These are phyloP conservation scores for Chondrosia reniformis DNA, from an alignment of 37 sponge, comb jelly and placozoan genomes.

Conservation along the genomic window DNA sequence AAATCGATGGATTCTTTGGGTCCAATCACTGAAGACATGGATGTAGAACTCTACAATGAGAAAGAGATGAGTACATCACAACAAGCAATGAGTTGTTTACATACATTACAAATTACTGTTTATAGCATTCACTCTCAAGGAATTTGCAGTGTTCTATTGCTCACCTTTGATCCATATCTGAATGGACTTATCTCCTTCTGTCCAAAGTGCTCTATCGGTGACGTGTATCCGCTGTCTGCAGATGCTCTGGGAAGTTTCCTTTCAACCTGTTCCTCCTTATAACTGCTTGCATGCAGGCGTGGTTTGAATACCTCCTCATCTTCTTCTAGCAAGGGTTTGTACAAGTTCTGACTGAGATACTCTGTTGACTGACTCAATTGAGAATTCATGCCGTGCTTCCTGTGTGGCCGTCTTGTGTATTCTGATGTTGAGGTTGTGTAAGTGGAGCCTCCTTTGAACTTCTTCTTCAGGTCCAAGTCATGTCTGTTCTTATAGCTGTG, in stretches of 20 bases:
- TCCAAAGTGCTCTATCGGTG: background rate
- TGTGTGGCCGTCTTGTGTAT: slow-evolving; percentile 46
- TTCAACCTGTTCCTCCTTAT: background rate
- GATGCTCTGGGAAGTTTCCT: background rate
- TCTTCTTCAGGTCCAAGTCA: background rate
- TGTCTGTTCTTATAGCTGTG: background rate
- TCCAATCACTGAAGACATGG: background rate
- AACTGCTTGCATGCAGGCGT: no score
- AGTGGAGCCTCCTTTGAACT: slow-evolving; percentile 49
- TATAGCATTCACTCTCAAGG: no score
- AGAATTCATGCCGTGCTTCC: slow-evolving; percentile 42
- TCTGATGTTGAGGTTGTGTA: slow-evolving; percentile 58
- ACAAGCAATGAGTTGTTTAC: no score
- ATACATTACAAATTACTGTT: no score
- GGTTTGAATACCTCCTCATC: background rate
- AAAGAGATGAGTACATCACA: no score
- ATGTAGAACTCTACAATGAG: slow-evolving; percentile 7
- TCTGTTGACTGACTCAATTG: slow-evolving; percentile 1
- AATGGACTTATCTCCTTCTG: no score
- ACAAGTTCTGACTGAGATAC: background rate
- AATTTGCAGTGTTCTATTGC: no score
- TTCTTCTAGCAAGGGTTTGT: no score
- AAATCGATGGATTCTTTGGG: slow-evolving; percentile 21
- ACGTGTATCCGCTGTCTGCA: slow-evolving; percentile 17
- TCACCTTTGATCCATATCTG: no score